Base-by-base conservation (phyloP, 2,888 invertebrate genomes). In the Chouioia cunea region DNA sequence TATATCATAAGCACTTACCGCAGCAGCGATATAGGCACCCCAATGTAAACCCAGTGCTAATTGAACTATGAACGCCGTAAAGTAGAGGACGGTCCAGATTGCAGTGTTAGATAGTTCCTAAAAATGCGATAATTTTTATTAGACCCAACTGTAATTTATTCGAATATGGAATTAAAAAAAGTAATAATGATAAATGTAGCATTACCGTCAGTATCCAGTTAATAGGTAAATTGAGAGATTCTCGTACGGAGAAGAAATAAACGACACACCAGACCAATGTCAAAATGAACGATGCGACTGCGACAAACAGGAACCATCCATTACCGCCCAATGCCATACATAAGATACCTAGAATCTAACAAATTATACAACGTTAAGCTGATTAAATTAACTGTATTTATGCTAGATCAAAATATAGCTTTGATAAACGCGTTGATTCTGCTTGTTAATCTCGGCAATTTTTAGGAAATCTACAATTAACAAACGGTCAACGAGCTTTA, bases 171-270 rank as follows among this genome's bases (percentile, higher is more conserved):
- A 44, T 18, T 18, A 44, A 16, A 20, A 47, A 44, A 14, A 53
- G 43, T n/a, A 70, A 87, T n/a, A n/a, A n/a, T n/a, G n/a, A n/a
- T n/a, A 27, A 27, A 4, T 6, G 6, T 36, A 10, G 12, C 36
- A 91, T 91, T 88, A 95, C 95, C 82, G 93, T 91, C 75, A 94
- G 86, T 76, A 93, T 89, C 95, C 95, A 95, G 80, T 95, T 93
- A 79, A 95, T 91, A 64, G 93, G 93, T 71, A 76, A 53, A 81
- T 90, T 92, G 48, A 95, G 88, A 1, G 92, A 93, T 80, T 95
- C 94, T 75, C 93, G 90, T 76, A 96, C 90, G 75, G 94, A 92
- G 76, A 96, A 87, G 72, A 95, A 87, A 83, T 94, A 95, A 59
- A 94, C 90, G 82, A 93, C 91, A 68, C 90, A 89, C 95, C 95